Base-by-base conservation (phyloP, 2,888 invertebrate species). In the Pseudolycoriella hygida region DNA sequence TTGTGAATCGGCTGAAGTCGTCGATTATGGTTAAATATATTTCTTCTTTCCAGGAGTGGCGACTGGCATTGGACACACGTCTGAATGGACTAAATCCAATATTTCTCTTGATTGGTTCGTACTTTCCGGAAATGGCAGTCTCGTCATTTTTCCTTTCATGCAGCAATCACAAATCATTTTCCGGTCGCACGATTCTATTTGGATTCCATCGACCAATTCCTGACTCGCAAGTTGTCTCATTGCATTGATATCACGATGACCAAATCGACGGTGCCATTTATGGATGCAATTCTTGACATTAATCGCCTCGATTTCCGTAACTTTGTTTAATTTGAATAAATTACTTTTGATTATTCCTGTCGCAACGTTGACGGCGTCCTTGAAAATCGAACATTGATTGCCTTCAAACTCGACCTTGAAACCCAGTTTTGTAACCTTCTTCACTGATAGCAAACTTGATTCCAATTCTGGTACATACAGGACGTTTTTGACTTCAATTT, bases 1-100 rank as follows among this genome's bases (percentile, higher is more conserved):
- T 40, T 3, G 53, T 53, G 42, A 52, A 58, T 40, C 53, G 48
- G 11, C 17, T 17, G 17, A 15, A 39, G 17, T 39, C 43, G 15
- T 43, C 32, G 10, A 43, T 32, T 2, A 43, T 11, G 15, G 34
- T 32, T 12, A 43, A 32, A 32, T 19, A 38, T 32, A 32, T 19
- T 38, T 19, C 18, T 44, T 38, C 18, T 25, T 38, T 14, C 38
- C 20, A 14, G 43, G 34, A 14, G 43, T 34, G 14, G 19, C 3
- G 15, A 18, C 17, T 18, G 31, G 17, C 17, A 43, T 17, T 34
- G 43, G 43, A 17, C 39, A 39, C 10, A 45, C 40, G 20, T 45
- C 40, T 6, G 45, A 30, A 32, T 39, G 41, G n/a, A 40, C n/a
- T n/a, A n/a, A n/a, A n/a, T n/a, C n/a, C n/a, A n/a, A n/a, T n/a